phyloP scores from a whole-genome alignment of 1,140 invertebrate species.

The Chionoecetes opilio region DNA sequence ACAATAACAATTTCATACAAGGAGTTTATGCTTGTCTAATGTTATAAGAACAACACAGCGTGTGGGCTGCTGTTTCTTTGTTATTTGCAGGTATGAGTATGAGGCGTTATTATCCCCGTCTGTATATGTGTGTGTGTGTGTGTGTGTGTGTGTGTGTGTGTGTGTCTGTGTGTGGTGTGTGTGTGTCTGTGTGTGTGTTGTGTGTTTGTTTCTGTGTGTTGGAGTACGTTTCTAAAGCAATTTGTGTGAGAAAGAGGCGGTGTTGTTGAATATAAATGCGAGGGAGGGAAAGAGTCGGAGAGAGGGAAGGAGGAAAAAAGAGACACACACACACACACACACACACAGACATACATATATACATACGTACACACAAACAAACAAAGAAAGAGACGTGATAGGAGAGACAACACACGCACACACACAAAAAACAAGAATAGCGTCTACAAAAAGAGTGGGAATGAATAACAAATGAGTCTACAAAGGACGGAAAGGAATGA shows the following conservation, averaged over 20 bases:
- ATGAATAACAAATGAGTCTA: no score
- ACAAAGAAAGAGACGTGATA: no score
- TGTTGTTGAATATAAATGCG: slow-evolving; percentile 10
- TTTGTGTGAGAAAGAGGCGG: neutral
- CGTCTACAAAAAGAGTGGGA: no score
- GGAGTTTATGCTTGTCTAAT: neutral
- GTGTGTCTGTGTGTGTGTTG: slow-evolving; percentile 16
- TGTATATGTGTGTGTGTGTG: neutral
- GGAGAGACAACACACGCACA: no score
- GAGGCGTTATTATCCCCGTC: neutral
- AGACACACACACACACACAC: neutral
- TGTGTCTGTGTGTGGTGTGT: slow-evolving; percentile 18
- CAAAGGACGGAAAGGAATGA: no score
- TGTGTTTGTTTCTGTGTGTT: neutral
- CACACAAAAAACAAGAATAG: no score
- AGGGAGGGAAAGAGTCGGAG: neutral
- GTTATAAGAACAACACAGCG: neutral
- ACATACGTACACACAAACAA: no score
- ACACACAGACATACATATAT: no score
- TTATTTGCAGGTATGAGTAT: neutral
- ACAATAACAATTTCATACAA: no score
- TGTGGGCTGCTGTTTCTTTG: neutral
- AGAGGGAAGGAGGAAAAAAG: neutral
- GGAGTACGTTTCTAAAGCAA: neutral
- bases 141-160: slow-evolving; percentile 1